Evolutionary conservation across 2,113 vertebrate genomes (phyloP).

Genomic region (Typhlomys cinereus): DNA sequence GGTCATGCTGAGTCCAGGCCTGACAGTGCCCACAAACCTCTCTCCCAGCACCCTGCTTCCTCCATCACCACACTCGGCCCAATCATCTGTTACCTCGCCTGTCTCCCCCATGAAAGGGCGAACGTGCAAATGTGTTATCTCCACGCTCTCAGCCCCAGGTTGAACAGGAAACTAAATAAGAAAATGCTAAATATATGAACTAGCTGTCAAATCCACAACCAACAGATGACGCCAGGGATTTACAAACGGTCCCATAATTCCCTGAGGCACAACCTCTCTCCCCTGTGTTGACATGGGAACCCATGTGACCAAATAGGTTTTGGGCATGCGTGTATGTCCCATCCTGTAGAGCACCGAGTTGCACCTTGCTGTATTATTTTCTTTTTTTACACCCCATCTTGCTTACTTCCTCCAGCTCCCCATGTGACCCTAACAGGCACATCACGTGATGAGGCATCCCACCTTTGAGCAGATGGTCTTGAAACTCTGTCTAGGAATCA

Average conservation of each 20-base stretch:
- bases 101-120: rapidly evolving
- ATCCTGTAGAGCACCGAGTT: rapidly evolving
- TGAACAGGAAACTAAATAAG: too few species aligned
- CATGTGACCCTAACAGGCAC: background rate
- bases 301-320: background rate
- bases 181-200: too few species aligned
- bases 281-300: rapidly evolving
- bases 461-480: background rate
- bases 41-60: background rate
- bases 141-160: rapidly evolving
- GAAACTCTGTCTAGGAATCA: background rate
- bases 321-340: background rate
- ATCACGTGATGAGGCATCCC: background rate
- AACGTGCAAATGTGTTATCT: background rate
- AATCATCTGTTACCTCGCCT: rapidly evolving
- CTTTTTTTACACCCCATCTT: background rate
- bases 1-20: rapidly evolving
- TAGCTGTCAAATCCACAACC: too few species aligned
- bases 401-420: background rate
- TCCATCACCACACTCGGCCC: rapidly evolving
- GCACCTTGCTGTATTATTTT: background rate
- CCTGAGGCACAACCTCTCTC: background rate
- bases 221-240: too few species aligned
- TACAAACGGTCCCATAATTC: background rate
- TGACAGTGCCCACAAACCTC: background rate